Percentiles rank a stretch among this genome's conserved stretches.
phyloP scores from a whole-genome alignment of 2,797 vertebrate species.

The Coreius guichenoti region DNA sequence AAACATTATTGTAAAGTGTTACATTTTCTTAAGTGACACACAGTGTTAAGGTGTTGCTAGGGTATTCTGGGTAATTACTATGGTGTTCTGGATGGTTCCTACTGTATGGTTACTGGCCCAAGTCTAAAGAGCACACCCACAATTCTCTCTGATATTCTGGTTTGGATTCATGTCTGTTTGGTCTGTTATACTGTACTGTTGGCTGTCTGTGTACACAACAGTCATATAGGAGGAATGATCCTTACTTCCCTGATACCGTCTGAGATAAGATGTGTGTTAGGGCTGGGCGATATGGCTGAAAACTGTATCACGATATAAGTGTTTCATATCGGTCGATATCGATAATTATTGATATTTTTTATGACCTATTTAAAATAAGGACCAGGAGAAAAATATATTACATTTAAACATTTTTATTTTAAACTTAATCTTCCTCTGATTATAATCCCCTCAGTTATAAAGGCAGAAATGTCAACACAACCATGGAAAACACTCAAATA shows the following conservation, averaged over 20 bases:
- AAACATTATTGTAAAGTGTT: neutral
- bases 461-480: too few species aligned
- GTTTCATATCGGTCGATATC: too few species aligned
- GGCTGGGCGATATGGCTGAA: too few species aligned
- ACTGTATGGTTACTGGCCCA: neutral
- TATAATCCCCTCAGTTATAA: too few species aligned
- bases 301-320: too few species aligned
- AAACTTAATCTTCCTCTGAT: too few species aligned
- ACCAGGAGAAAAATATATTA: too few species aligned
- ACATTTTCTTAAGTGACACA: neutral
- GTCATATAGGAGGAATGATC: neutral
- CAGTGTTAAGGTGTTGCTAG: neutral
- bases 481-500: too few species aligned
- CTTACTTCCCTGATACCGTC: constrained; percentile 1
- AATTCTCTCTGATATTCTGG: neutral
- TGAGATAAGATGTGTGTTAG: constrained; percentile 8
- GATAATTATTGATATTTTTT: too few species aligned
- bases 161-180: neutral
- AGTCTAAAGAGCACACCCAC: neutral
- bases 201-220: neutral
- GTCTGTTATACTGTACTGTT: neutral
- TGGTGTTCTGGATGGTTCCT: neutral
- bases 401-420: too few species aligned
- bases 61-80: neutral
- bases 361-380: too few species aligned